These are phyloP conservation scores for Alces alces DNA, from an alignment of 2,113 vertebrate species.

Conservation along the genomic window DNA sequence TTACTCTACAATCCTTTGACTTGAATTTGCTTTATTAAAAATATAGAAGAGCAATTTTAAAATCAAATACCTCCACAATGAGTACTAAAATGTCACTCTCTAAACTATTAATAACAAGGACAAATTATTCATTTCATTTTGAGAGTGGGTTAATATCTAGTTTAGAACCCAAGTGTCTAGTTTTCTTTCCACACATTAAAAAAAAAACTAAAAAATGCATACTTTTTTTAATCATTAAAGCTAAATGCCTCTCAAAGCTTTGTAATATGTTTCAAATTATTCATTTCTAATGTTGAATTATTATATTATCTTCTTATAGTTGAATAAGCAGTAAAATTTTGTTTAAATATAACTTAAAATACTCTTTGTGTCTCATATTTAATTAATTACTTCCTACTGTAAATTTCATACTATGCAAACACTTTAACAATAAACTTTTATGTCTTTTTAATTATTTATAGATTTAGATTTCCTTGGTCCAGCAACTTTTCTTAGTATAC, in stretches of 20 bases:
- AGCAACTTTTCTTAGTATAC: not conserved
- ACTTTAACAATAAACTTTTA: not conserved
- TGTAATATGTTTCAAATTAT: not conserved
- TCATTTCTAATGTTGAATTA: constrained; percentile 20
- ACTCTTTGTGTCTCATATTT: not conserved
- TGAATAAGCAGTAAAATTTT: not conserved
- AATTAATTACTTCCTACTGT: not conserved
- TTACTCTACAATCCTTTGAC: not conserved
- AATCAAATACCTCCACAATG: not conserved
- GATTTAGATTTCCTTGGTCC: not conserved
- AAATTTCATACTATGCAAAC: not conserved
- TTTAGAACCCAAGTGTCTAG: not conserved
- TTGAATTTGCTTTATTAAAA: not conserved
- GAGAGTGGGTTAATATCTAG: not conserved
- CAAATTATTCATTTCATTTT: not conserved
- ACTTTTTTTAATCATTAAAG: not conserved
- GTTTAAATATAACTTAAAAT: not conserved
- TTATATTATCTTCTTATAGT: constrained; percentile 22
- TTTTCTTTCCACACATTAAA: not conserved
- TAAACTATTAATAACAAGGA: not conserved
- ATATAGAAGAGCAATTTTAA: not conserved
- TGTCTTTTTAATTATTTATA: not conserved
- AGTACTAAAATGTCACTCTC: not conserved
- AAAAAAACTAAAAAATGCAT: not conserved
- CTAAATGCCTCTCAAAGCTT: not conserved